phyloP scores from a whole-genome alignment of 2,797 vertebrate genomes.

The Sebastes hubbsi region DNA sequence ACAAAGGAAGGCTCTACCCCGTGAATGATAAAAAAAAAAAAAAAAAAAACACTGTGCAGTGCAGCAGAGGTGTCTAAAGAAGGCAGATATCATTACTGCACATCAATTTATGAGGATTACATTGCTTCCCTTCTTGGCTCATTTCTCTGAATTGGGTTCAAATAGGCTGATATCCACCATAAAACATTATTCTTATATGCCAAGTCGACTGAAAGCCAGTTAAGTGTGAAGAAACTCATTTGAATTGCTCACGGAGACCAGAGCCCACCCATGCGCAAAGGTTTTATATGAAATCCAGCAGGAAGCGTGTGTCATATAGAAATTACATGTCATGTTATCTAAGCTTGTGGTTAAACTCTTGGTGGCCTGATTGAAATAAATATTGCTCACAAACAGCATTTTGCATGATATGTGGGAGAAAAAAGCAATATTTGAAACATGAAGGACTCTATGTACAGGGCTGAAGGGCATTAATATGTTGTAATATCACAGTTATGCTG shows the following conservation, averaged over 20 bases:
- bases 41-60: neutral
- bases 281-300: constrained; percentile 38
- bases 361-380: neutral
- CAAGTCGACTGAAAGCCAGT: constrained; percentile 51
- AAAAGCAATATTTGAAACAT: neutral
- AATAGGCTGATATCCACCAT: constrained; percentile 42
- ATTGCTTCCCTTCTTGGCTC: constrained; percentile 25
- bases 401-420: neutral
- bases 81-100: constrained; percentile 31
- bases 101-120: constrained; percentile 60
- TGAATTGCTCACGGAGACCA: constrained; percentile 27
- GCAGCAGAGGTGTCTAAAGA: constrained; percentile 15
- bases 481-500: neutral
- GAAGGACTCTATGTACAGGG: neutral
- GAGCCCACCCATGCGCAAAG: constrained; percentile 25
- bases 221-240: constrained; percentile 63
- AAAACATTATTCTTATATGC: constrained; percentile 51
- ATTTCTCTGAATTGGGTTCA: constrained; percentile 48
- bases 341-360: constrained; percentile 9
- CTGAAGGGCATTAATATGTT: neutral
- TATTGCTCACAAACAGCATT: neutral
- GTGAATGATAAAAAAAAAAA: neutral
- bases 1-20: neutral
- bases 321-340: constrained; percentile 31
- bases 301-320: constrained; percentile 20